Conservation (phyloP, 2,888 invertebrate species). For the Spilosoma lubricipeda region DNA sequence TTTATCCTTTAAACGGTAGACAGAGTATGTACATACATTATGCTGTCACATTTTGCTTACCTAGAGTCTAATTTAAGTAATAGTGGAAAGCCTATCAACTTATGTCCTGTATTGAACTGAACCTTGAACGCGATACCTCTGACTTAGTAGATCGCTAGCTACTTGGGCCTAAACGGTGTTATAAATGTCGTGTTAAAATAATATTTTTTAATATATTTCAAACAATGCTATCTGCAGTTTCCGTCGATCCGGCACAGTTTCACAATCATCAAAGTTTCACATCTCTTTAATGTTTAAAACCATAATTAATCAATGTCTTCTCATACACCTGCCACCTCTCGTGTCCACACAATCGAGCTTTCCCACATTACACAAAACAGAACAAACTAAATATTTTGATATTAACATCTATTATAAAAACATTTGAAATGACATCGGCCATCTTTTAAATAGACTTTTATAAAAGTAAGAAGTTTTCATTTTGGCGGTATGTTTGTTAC, state of each 20-base stretch:
- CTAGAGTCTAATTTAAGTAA: too few relatives aligned
- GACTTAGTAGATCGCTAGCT: not conserved
- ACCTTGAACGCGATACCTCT: not conserved
- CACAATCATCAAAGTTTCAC: constrained; percentile 42
- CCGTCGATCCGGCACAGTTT: constrained; percentile 39
- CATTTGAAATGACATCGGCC: constrained; percentile 53
- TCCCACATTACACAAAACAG: constrained; percentile 57
- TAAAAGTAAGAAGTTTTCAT: not conserved
- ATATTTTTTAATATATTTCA: constrained; percentile 16
- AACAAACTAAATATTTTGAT: constrained; percentile 26
- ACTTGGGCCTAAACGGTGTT: not conserved
- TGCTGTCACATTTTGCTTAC: not conserved
- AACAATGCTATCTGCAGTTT: constrained; percentile 46
- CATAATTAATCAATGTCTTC: constrained; percentile 55
- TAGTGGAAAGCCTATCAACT: too few relatives aligned
- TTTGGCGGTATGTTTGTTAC: not conserved
- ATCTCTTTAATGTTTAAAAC: constrained; percentile 45
- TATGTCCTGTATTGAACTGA: not conserved
- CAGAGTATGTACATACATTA: not conserved
- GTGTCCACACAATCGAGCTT: constrained; percentile 54
- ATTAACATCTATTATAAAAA: constrained; percentile 56
- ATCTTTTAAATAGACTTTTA: constrained; percentile 24
- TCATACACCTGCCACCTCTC: constrained; percentile 45
- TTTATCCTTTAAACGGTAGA: not conserved
- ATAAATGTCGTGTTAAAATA: constrained; percentile 10